Conservation (phyloP, 1,140 invertebrate species). For the Mesaphorura yosii region DNA sequence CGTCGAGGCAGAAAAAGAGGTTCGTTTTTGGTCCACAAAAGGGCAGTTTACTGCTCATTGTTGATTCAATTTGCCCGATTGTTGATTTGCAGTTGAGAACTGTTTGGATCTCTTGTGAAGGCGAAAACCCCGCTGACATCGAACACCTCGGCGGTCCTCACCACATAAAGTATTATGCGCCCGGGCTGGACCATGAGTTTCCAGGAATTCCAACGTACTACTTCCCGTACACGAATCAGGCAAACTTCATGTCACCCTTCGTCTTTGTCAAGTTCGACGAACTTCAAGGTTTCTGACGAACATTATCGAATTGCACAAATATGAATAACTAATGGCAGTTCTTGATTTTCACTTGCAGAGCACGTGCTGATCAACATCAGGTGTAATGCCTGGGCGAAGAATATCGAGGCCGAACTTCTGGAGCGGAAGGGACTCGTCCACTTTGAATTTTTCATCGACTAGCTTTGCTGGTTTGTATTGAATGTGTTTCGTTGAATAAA, state of each 20-base stretch:
- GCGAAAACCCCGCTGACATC: conserved; percentile 75
- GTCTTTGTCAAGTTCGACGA: conserved; percentile 39
- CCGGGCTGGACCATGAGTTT: neutral
- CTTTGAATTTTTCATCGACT: too few species aligned
- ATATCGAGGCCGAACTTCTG: neutral
- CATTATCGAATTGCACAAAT: neutral
- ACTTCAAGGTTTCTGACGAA: neutral
- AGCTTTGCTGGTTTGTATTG: too few species aligned
- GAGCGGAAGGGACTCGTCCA: neutral
- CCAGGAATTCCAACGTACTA: conserved; percentile 61
- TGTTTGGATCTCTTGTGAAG: conserved; percentile 76
- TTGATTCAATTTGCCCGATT: too few species aligned
- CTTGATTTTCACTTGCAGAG: conserved; percentile 36
- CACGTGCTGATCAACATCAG: neutral
- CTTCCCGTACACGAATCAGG: conserved; percentile 59
- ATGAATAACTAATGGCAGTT: neutral
- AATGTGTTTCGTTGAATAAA: too few species aligned
- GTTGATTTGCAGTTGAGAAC: conserved; percentile 47
- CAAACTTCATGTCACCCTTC: conserved; percentile 34
- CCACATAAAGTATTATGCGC: conserved; percentile 57
- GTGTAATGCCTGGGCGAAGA: neutral
- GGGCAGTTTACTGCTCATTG: too few species aligned
- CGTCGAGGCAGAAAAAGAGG: too few species aligned
- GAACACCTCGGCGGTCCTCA: conserved; percentile 83
- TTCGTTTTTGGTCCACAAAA: too few species aligned